Evolutionary conservation across 2,113 vertebrate species (phyloP).

Genomic region (Perca fluviatilis): DNA sequence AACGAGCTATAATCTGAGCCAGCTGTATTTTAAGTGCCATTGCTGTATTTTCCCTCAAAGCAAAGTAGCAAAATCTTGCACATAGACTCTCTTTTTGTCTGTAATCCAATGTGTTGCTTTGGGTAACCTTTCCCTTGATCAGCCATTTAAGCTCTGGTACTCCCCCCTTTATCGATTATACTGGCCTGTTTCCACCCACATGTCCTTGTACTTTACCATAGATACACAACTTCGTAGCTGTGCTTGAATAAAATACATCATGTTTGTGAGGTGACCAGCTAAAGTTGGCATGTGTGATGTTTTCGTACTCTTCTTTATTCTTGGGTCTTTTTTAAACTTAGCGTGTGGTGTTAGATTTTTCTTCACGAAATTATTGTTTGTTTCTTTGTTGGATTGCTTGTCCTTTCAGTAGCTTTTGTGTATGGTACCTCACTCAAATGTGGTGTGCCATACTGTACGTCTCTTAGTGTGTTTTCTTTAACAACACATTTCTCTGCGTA

Average conservation of each 20-base stretch:
- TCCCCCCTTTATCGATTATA: background rate
- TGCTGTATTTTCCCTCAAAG: background rate
- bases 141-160: background rate
- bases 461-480: background rate
- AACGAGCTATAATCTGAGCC: background rate
- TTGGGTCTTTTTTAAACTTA: background rate
- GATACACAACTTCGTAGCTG: background rate
- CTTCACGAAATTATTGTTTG: background rate
- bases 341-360: background rate
- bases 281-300: background rate
- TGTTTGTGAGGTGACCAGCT: background rate
- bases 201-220: background rate
- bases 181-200: slow-evolving; percentile 7
- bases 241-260: background rate
- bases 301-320: background rate
- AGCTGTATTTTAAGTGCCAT: background rate
- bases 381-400: background rate
- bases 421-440: background rate
- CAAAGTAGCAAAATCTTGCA: background rate
- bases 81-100: background rate
- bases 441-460: too few species aligned
- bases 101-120: background rate
- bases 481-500: background rate
- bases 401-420: background rate
- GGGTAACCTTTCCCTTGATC: slow-evolving; percentile 3